These are phyloP conservation scores for Pammene aurita DNA, from an alignment of 2,888 invertebrate genomes.

Conservation along the genomic window DNA sequence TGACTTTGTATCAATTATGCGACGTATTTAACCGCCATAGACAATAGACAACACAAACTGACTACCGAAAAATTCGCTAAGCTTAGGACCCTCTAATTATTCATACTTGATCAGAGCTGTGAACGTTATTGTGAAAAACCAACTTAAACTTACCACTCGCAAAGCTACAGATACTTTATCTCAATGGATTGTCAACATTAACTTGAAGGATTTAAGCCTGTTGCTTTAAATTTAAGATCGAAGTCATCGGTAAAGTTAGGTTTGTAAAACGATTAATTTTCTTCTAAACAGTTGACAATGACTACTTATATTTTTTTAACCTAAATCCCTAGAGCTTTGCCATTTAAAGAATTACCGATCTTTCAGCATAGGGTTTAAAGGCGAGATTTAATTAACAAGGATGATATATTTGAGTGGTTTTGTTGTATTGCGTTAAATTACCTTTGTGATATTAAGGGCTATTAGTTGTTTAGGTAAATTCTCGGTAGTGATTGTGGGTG, in stretches of 20 bases:
- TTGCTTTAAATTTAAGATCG: not conserved
- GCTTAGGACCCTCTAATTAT: constrained; percentile 53
- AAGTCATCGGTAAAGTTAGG: not conserved
- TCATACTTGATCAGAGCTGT: constrained; percentile 55
- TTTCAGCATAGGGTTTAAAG: constrained; percentile 23
- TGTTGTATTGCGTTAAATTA: constrained; percentile 38
- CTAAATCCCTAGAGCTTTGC: constrained; percentile 44
- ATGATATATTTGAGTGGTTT: constrained; percentile 23
- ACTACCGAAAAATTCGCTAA: constrained; percentile 48
- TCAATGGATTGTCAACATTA: not conserved
- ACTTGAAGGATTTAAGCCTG: not conserved
- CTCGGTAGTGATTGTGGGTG: constrained; percentile 39
- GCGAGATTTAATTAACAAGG: constrained; percentile 29
- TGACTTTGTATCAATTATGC: constrained; percentile 46
- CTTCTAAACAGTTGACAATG: constrained; percentile 48
- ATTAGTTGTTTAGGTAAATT: constrained; percentile 28
- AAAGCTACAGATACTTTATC: not conserved
- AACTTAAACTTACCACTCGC: constrained; percentile 3
- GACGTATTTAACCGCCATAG: constrained; percentile 30
- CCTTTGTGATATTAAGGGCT: constrained; percentile 35
- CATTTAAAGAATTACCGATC: constrained; percentile 30
- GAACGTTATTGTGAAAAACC: constrained; percentile 49
- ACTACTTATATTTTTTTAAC: constrained; percentile 48
- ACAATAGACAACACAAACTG: constrained; percentile 39
- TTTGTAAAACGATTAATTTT: constrained; percentile 36